Base-by-base conservation (phyloP, 2,888 invertebrate genomes). In the Fragum sueziense region DNA sequence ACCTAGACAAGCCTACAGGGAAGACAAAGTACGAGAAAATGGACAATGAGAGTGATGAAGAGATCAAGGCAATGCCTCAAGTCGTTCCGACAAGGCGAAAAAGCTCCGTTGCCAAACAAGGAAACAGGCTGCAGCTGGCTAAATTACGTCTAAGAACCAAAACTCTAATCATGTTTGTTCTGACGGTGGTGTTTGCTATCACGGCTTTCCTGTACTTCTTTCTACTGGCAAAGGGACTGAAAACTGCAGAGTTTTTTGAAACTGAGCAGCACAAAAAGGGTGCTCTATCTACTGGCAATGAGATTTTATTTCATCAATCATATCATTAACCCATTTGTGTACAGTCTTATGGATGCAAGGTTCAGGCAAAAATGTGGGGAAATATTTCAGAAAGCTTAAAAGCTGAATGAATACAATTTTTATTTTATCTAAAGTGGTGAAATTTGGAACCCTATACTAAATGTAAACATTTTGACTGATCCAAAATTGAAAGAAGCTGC, bases 241-340 rank as follows among this genome's bases (percentile, higher is more conserved):
- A 57, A 7, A 70, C 69, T 22, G 67, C 52, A 14, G 29, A 74
- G 20, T 61, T 70, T 22, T n/a, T 59, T 59, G n/a, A 29, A 72
- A 2, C 59, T 67, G 11, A 68, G 57, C 11, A 57, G 20, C 20
- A 29, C 57, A 2, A 68, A 77, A 22, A 68, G 29, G n/a, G 67
- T 31, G 27, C 29, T 47, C 3, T 57, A 72, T 25, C n/a, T 77
- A 33, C 68, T 77, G 14, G 72, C 72, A n/a, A 68, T 77, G 76
- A 29, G 76, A 41, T 67, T 77, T 29, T 77, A 77, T 59, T 77
- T 77, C 27, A 65, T 77, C 51, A 77, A 77, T 51, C 76, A 77
- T 27, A 68, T 77, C 4, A 77, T 77, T 37, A 77, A 77, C 27
- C 76, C 76, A 14, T 59, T 77, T 67, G 57, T 77, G 4, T 77